Evolutionary conservation across 1,140 invertebrate species (phyloP).

Genomic region (Epicauta chinensis): DNA sequence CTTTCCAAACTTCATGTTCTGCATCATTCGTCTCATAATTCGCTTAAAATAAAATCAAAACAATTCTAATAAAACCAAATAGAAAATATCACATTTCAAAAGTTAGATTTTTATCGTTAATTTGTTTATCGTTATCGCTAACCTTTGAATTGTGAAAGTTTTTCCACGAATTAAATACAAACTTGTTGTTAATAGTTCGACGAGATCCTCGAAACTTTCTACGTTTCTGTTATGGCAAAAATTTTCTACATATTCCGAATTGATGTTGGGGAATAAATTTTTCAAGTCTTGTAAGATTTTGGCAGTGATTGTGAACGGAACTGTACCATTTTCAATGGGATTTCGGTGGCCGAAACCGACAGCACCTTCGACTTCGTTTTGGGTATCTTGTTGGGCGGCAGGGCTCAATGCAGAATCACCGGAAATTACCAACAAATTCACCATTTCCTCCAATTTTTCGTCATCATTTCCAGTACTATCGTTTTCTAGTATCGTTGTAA

Average conservation of each 20-base stretch:
- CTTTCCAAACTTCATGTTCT: constrained; percentile 38
- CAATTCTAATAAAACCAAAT: no score
- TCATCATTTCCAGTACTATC: background rate
- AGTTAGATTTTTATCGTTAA: no score
- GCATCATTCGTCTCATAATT: constrained; percentile 17
- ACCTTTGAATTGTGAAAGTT: no score
- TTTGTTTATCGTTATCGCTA: no score
- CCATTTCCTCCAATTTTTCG: constrained; percentile 7
- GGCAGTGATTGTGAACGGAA: background rate
- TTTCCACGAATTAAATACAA: no score
- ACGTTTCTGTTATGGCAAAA: constrained; percentile 27
- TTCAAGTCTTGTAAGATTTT: background rate
- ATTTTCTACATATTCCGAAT: constrained; percentile 35
- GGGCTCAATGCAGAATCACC: background rate
- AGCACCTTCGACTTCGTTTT: constrained; percentile 3
- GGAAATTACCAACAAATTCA: constrained; percentile 7
- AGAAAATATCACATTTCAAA: no score
- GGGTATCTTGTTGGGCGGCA: background rate
- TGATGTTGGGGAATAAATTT: constrained; percentile 39
- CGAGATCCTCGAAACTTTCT: constrained; percentile 16
- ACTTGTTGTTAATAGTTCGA: constrained; percentile 32
- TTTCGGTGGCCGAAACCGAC: background rate
- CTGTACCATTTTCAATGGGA: background rate
- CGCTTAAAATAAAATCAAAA: constrained; percentile 1
- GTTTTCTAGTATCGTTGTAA: constrained; percentile 1